Evolutionary conservation across 2,113 vertebrate genomes (phyloP).

Genomic region (Pangasianodon gigas): DNA sequence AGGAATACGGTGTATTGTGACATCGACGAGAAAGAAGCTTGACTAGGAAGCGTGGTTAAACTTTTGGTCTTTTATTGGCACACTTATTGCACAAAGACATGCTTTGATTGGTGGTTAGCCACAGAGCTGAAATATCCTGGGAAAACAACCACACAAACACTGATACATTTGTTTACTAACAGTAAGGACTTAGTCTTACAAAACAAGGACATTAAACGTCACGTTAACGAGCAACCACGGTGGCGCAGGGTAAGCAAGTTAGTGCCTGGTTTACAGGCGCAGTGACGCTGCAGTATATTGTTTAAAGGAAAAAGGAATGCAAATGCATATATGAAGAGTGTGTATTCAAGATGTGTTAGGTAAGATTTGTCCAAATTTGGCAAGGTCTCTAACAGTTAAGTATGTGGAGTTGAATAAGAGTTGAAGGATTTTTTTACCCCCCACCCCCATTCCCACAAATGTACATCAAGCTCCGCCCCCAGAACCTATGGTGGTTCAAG

Average conservation of each 20-base stretch:
- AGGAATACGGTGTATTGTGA: no score
- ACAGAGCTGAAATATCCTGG: not conserved
- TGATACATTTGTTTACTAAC: not conserved
- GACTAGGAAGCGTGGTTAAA: not conserved
- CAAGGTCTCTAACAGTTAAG: not conserved
- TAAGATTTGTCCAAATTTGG: no score
- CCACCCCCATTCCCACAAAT: not conserved
- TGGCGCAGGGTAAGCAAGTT: not conserved
- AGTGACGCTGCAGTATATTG: not conserved
- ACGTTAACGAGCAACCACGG: not conserved
- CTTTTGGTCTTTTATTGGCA: not conserved
- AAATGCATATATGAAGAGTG: not conserved
- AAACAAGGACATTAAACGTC: not conserved
- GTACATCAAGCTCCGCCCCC: not conserved
- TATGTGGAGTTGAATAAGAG: not conserved
- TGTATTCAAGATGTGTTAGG: not conserved
- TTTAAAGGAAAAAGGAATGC: not conserved
- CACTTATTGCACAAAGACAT: not conserved
- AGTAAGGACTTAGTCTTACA: not conserved
- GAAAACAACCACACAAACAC: not conserved
- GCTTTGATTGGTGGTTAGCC: not conserved
- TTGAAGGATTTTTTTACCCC: not conserved
- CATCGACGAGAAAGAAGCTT: not conserved
- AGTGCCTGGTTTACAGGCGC: not conserved
- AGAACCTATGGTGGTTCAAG: not conserved